Base-by-base conservation (phyloP, 92 coral and sea anemone species). In the Palythoa caribaeorum region DNA sequence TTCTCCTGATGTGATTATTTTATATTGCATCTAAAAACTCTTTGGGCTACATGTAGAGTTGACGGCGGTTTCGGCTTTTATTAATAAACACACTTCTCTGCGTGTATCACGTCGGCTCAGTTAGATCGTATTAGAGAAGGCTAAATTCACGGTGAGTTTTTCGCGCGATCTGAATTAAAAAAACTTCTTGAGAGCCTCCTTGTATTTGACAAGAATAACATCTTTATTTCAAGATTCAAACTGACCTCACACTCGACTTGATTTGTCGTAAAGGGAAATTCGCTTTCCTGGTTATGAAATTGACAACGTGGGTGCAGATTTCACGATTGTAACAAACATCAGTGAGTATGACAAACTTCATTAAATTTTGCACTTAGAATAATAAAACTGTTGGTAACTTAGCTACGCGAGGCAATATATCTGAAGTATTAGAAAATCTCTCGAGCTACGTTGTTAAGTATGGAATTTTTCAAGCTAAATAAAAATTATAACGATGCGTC, bases 271-370 rank as follows among this genome's bases (percentile, higher is more conserved):
- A 55, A 77, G 83, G 35, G 63, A 77, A 77, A 77, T 54, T 77
- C 69, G 36, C 86, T 81, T 68, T 62, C 59, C 15, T 60, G 21
- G 54, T 68, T 81, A 66, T 51, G 86, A 66, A 81, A 81, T 81
- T 69, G 75, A 66, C 86, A 81, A 81, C 75, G 86, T 81, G 86
- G 86, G 86, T 50, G 76, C 28, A 28, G 28, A 81, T 81, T 66
- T 81, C 63, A 47, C 48, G 19, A 21, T 53, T 28, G 37, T 50
- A 77, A 77, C 63, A 65, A 80, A 50, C 86, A 80, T 38, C 85
- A 20, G 59, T 14, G 76, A 19, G 48, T 47, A 38, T 63, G 85
- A 19, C 40, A 57, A 35, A 36, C 14, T 21, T 68, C 86, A 50
- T 68, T 66, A 65, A 52, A 36, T 65, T 81, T 38, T 44, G 40